Evolutionary conservation across 2,113 vertebrate genomes (phyloP).

Genomic region (Orthonyx spaldingii): DNA sequence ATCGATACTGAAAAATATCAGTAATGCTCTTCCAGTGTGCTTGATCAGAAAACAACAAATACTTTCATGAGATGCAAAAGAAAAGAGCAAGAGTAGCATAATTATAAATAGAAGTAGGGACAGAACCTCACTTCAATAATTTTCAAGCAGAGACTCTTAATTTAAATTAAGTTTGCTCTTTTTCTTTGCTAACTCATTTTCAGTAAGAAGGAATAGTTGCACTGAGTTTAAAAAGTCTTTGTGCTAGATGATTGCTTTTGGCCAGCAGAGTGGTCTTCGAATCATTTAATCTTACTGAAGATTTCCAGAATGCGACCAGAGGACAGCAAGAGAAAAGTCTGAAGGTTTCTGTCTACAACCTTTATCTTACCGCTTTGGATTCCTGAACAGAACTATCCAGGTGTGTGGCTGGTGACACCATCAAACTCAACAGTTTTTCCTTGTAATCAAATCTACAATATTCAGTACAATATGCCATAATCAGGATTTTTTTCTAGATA

Average conservation of each 20-base stretch:
- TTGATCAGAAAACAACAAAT: not conserved
- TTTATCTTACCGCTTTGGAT: not conserved
- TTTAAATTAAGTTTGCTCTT: not conserved
- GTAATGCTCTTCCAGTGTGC: not conserved
- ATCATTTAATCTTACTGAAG: not conserved
- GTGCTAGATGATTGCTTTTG: not conserved
- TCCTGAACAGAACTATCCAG: not conserved
- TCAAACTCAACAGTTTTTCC: not conserved
- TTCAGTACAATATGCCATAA: not conserved
- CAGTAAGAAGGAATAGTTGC: not conserved
- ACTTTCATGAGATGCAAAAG: not conserved
- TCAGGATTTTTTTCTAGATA: not conserved
- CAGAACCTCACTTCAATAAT: not conserved
- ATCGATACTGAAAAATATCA: not conserved
- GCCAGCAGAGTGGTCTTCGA: not conserved
- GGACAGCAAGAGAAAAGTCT: not conserved
- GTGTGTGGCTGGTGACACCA: not conserved
- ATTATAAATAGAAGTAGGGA: not conserved
- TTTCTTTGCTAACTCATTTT: not conserved
- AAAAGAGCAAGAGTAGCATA: not conserved
- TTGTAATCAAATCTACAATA: not conserved
- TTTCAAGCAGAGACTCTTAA: not conserved
- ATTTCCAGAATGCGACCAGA: not conserved
- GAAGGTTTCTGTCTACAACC: not conserved
- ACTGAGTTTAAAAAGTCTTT: not conserved